Evolutionary conservation across 2,888 invertebrate species (phyloP), one percentile per base, ranked within the genome.

Genomic region (Corythucha ciliata): DNA sequence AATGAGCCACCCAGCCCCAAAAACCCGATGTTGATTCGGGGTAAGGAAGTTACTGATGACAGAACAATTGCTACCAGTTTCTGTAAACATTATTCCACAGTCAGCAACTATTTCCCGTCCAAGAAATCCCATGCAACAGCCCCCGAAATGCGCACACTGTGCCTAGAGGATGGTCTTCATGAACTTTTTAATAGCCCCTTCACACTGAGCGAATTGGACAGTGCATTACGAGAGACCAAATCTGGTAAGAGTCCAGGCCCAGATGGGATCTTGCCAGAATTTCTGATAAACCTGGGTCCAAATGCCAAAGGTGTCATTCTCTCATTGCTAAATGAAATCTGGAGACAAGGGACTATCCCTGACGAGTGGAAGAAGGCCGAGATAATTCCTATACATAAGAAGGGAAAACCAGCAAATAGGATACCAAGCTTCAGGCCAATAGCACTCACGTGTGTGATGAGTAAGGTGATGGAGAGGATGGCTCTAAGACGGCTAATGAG

Each of bases 381-480:
- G 34, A 34, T 34, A 4, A 34, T 34, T 6, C 10, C 34, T 4
- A 36, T 36, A 10, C 7, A 42, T 2, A 42, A 26, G 42, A 42
- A 42, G 29, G 27, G 27, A 12, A 42, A 42, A 42, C 42, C 26
- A 2, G 42, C 42, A n/a, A 26, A 26, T n/a, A 7, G 7, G 16
- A 12, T 36, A 7, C 14, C 37, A 6, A 36, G 37, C 16, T 36
- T 36, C 16, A 7, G 12, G n/a, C n/a, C n/a, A n/a, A n/a, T n/a
- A 29, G 12, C 12, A 29, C 8, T 29, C 8, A 10, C 10, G 10
- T 10, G 29, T 10, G 8, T 10, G 8, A 32, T 45, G 33, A 32
- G 33, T 14, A 45, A 45, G 33, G 33, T 45, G 33, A 32, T 45
- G 45, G 45, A 45, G 12, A 45, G 45, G 45, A 32, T 45, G 45